Percentiles rank a stretch among this genome's conserved stretches.
These are phyloP conservation scores for Siniperca scherzeri DNA, from an alignment of 2,797 vertebrate genomes.

Conservation along the genomic window DNA sequence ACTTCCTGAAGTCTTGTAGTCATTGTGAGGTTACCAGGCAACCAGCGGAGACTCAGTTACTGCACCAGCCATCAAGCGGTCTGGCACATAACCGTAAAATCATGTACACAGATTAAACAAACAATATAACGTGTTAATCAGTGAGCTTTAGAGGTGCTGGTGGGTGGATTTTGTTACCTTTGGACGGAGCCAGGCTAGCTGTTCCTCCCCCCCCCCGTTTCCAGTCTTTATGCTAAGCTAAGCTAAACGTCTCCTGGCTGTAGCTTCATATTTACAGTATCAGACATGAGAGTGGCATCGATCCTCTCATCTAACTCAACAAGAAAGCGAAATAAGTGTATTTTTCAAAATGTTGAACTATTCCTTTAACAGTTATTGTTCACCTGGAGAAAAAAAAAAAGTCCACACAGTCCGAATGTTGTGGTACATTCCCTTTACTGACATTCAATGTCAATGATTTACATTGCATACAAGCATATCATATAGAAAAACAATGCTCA, in stretches of 20 bases:
- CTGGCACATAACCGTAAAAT: no score
- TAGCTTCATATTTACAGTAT: background rate
- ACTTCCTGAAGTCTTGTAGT: background rate
- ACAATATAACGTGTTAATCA: no score
- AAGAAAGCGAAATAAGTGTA: background rate
- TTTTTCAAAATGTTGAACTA: background rate
- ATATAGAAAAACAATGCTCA: conserved; percentile 54
- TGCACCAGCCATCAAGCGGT: no score
- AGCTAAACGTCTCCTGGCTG: background rate
- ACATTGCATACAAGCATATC: conserved; percentile 35
- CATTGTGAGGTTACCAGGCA: background rate
- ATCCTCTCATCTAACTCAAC: no score
- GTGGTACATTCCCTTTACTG: conserved; percentile 62
- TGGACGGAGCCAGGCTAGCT: no score
- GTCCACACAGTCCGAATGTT: background rate
- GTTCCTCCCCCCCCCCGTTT: background rate
- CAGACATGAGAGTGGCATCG: no score
- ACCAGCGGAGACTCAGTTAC: background rate
- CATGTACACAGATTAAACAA: no score
- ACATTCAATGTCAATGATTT: conserved; percentile 59
- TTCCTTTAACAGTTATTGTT: background rate
- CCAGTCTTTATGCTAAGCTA: background rate
- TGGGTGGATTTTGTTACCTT: no score
- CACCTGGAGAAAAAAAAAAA: conserved; percentile 55
- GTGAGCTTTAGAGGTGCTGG: no score